These are phyloP conservation scores for Scomber colias DNA, from an alignment of 2,113 vertebrate genomes.

Conservation along the genomic window DNA sequence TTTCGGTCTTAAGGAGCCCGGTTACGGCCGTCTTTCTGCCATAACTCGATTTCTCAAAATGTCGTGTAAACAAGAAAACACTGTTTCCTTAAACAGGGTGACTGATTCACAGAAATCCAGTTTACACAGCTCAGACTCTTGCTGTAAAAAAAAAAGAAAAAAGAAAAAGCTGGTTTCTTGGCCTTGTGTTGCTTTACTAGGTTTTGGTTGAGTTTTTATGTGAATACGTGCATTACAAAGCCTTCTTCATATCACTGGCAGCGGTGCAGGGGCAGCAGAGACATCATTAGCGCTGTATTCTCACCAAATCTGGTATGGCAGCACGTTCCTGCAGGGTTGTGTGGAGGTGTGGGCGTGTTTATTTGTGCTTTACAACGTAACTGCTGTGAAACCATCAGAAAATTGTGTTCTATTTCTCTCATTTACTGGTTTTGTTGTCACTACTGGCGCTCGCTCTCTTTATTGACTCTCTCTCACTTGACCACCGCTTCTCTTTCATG, in stretches of 20 bases:
- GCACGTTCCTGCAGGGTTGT: too few relatives aligned
- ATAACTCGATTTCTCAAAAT: slow-evolving; percentile 20
- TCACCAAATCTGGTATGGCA: too few relatives aligned
- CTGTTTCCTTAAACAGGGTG: neutral
- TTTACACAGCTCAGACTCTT: neutral
- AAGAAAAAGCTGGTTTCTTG: neutral
- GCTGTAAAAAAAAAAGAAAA: too few relatives aligned
- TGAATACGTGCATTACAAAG: neutral
- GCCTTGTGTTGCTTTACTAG: neutral
- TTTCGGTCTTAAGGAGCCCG: neutral
- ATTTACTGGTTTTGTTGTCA: too few relatives aligned
- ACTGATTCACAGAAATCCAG: slow-evolving; percentile 12
- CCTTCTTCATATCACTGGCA: neutral
- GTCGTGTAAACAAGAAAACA: slow-evolving; percentile 29
- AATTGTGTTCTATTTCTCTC: too few relatives aligned
- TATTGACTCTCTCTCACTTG: too few relatives aligned
- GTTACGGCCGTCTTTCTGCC: slow-evolving; percentile 5
- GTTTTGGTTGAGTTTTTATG: neutral
- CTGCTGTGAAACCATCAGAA: too few relatives aligned
- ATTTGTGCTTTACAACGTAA: too few relatives aligned
- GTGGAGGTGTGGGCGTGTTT: too few relatives aligned
- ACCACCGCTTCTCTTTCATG: too few relatives aligned
- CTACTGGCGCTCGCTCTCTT: too few relatives aligned
- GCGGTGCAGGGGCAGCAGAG: neutral
- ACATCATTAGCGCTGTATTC: too few relatives aligned